phyloP scores from a whole-genome alignment of 2,888 invertebrate genomes.

The Euproctis similis region DNA sequence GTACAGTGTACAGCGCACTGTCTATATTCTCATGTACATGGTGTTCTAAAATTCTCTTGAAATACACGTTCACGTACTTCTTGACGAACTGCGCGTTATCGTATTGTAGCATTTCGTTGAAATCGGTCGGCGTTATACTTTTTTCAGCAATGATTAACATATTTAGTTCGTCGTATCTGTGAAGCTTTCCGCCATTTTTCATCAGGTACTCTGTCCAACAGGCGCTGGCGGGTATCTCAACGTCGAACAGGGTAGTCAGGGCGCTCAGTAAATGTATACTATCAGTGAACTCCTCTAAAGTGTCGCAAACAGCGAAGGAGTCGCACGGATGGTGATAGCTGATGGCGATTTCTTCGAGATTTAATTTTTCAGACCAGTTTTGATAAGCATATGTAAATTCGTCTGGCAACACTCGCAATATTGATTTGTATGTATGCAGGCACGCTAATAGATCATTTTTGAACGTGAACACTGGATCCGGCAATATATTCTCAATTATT shows the following conservation, averaged over 20 bases:
- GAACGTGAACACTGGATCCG: slow-evolving; percentile 14
- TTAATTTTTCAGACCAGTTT: slow-evolving; percentile 19
- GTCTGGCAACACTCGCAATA: slow-evolving; percentile 6
- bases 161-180: slow-evolving; percentile 16
- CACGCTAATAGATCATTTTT: slow-evolving; percentile 18
- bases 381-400: slow-evolving; percentile 9
- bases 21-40: not conserved
- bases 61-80: slow-evolving; percentile 18
- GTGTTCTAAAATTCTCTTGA: slow-evolving; percentile 4
- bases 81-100: slow-evolving; percentile 17
- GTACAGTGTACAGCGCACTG: slow-evolving; percentile 26
- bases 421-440: slow-evolving; percentile 15
- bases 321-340: slow-evolving; percentile 3
- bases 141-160: slow-evolving; percentile 28
- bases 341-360: slow-evolving; percentile 21
- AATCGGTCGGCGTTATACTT: slow-evolving; percentile 11
- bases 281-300: slow-evolving; percentile 9
- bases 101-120: slow-evolving; percentile 20
- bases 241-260: slow-evolving; percentile 17
- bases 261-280: slow-evolving; percentile 19
- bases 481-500: slow-evolving; percentile 21
- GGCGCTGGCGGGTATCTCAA: slow-evolving; percentile 2
- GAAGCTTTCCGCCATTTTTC: not conserved
- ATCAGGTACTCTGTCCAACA: slow-evolving; percentile 4
- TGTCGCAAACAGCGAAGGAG: slow-evolving; percentile 13